Conservation (phyloP, 2,797 vertebrate genomes). For the Cossypha dichroa region DNA sequence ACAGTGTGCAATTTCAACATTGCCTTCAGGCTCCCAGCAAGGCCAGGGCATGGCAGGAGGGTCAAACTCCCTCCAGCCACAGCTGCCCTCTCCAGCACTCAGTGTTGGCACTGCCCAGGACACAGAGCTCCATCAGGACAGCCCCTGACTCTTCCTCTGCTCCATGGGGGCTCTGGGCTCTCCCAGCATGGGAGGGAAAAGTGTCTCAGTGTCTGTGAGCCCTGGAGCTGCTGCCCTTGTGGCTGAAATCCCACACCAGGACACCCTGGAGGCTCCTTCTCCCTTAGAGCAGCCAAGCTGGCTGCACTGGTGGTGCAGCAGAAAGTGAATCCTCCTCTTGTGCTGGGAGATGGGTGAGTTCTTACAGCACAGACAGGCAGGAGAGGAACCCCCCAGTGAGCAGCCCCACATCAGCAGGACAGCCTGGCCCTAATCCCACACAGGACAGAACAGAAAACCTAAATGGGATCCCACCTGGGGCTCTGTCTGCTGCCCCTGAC, state of each 20-base stretch:
- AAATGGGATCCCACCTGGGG: rapidly evolving
- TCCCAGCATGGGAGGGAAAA: background rate
- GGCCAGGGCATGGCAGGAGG: background rate
- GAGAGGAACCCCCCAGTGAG: rapidly evolving
- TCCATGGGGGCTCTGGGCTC: background rate
- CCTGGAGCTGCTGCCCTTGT: too few species aligned
- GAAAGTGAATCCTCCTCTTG: background rate
- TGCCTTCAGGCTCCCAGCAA: background rate
- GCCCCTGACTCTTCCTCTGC: rapidly evolving
- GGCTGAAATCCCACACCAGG: too few species aligned
- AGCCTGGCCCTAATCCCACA: background rate
- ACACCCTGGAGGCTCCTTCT: too few species aligned
- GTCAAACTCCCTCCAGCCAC: background rate
- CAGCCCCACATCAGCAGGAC: rapidly evolving
- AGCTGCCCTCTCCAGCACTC: background rate
- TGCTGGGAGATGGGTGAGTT: background rate
- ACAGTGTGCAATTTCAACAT: background rate
- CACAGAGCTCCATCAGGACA: background rate
- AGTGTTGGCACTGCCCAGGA: rapidly evolving
- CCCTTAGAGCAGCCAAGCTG: too few species aligned
- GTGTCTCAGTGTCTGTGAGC: background rate
- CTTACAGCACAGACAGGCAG: background rate
- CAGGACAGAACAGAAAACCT: background rate
- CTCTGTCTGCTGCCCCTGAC: background rate
- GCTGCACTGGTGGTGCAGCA: background rate